Evolutionary conservation across 2,888 invertebrate genomes (phyloP), one percentile per base, ranked within the genome.

Genomic region (Flexamia atlantica): DNA sequence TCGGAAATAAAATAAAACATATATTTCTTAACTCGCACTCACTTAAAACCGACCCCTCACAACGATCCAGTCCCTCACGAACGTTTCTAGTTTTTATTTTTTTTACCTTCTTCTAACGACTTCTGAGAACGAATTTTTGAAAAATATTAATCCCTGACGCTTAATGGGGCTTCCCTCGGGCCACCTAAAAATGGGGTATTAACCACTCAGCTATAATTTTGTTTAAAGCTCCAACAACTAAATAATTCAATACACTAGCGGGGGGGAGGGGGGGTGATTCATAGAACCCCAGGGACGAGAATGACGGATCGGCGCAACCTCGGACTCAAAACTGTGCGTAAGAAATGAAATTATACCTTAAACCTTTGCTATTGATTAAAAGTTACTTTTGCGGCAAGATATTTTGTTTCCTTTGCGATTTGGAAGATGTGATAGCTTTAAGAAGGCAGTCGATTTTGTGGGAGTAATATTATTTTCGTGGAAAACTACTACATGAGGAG

Each of bases 101-200:
- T 36, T 36, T 36, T 46, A 17, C 46, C 46, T 46, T 46, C 46
- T 9, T 17, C 53, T 53, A 53, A 53, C 23, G 53, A 53, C 53
- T 53, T 53, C 20, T 23, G 23, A 14, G 20, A 1, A 23, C 3
- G 53, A 23, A 53, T 3, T 53, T 23, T 10, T 23, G 14, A 46
- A 53, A 53, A 23, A 23, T 53, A 53, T 53, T 20, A 53, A 53
- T 53, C 53, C 53, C 53, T 9, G 5, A 53, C 23, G 53, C 53
- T 53, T 53, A 53, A 53, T 53, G 53, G 53, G 53, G 14, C 14
- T 53, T 23, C 53, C 23, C 53, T 9, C 5, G 32, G 14, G 68
- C 1, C 28, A 68, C 28, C 32, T 68, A 68, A 68, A 60, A 68
- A 28, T 68, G 28, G 68, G 64, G 32, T 68, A 68, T 68, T 68